phyloP scores from a whole-genome alignment of 2,113 vertebrate genomes.

The Takifugu bimaculatus region DNA sequence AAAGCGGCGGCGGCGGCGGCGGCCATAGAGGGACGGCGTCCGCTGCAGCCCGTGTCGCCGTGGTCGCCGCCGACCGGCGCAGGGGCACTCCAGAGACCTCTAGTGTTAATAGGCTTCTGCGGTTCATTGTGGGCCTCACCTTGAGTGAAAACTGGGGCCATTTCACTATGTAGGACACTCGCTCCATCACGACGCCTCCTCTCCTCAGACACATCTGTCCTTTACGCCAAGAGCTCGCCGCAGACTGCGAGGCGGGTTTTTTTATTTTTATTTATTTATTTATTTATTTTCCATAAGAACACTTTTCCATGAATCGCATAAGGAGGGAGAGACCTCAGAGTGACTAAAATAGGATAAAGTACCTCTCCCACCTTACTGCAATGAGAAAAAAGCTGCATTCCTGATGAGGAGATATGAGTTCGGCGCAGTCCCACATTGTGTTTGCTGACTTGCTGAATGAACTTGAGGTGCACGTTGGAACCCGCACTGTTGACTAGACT shows the following conservation, averaged over 20 bases:
- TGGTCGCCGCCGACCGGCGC: slow-evolving; percentile 42
- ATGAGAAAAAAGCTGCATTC: slow-evolving; percentile 56
- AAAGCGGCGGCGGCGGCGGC: slow-evolving; percentile 54
- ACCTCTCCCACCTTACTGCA: slow-evolving; percentile 55
- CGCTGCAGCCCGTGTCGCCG: slow-evolving; percentile 49
- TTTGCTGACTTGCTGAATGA: slow-evolving; percentile 67
- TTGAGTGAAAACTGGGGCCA: slow-evolving; percentile 62
- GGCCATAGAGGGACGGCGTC: slow-evolving; percentile 56
- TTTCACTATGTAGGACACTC: slow-evolving; percentile 59
- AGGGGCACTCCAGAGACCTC: slow-evolving; percentile 68
- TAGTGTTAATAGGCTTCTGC: slow-evolving; percentile 72
- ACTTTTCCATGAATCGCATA: slow-evolving; percentile 56
- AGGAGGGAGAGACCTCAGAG: slow-evolving; percentile 53
- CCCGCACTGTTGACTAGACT: slow-evolving; percentile 43
- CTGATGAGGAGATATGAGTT: slow-evolving; percentile 60
- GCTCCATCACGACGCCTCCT: slow-evolving; percentile 1
- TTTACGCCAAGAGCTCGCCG: slow-evolving; percentile 1
- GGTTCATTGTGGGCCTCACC: slow-evolving; percentile 68
- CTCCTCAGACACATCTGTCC: slow-evolving; percentile 1
- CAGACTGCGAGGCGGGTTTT: not conserved
- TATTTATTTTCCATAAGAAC: slow-evolving; percentile 29
- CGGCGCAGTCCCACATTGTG: slow-evolving; percentile 49
- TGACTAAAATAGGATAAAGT: slow-evolving; percentile 62
- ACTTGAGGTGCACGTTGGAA: slow-evolving; percentile 62
- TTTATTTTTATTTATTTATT: not conserved